Evolutionary conservation across 2,113 vertebrate genomes (phyloP), one percentile per base, ranked within the genome.

Genomic region (Chunga burmeisteri): DNA sequence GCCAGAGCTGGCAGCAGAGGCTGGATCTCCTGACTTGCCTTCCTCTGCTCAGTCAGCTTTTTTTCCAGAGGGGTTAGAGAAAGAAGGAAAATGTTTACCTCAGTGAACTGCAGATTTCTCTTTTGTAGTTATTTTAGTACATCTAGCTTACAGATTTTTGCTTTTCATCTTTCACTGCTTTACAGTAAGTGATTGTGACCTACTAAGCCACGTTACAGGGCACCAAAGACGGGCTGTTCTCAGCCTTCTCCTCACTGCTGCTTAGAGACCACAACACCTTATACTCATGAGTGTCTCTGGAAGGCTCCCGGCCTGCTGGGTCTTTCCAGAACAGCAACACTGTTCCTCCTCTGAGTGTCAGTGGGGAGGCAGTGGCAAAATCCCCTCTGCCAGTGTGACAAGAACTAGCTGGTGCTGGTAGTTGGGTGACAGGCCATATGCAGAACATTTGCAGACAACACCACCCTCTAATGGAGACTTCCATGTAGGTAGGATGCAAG

Each of bases 381-480:
- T 17, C 65, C 18, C 12, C 16, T 40, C 72, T 92, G 61, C 68
- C 36, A 44, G 13, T 8, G 36, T 49, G 67, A 90, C 71, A 75
- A 2, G 3, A 86, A 27, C 62, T 63, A 71, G 52, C 67, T 86
- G 81, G 32, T 74, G 38, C 27, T 84, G 7, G 30, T 34, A 26
- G 40, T 3, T 79, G 38, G n/a, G 44, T 84, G 49, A 67, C 66
- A 65, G 68, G 52, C 34, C 53, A 26, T 0, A 1, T 50, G 56
- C 27, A 49, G 61, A 84, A 27, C 36, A 87, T 87, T 74, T 44
- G 68, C 73, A 89, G 93, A 59, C 81, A 86, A 52, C 65, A 95
- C 68, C 36, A 95, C 89, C 91, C 70, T 87, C 89, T 94, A 91
- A 96, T 72, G 89, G 87, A 85, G 81, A 93, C 10, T 87, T 73